Conservation (phyloP, 2,113 vertebrate species). For the Cyphomyrus discorhynchus region DNA sequence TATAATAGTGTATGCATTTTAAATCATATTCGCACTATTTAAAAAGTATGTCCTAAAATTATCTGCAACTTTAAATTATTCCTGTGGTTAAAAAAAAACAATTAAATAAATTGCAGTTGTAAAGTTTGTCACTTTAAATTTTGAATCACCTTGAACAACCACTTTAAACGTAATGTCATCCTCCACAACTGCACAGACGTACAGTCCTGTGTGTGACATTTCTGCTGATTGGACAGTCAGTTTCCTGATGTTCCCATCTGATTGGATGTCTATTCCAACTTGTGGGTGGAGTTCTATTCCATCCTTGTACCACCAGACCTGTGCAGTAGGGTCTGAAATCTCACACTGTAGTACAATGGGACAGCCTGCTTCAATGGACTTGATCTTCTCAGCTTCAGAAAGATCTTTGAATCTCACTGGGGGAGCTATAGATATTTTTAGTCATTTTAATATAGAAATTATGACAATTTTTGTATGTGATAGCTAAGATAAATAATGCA, state of each 20-base stretch:
- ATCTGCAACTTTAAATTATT: neutral
- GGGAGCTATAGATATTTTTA: slow-evolving; percentile 2
- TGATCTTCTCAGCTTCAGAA: slow-evolving; percentile 3
- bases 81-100: neutral
- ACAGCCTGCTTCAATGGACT: neutral
- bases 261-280: neutral
- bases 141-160: neutral
- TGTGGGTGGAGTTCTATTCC: neutral
- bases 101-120: neutral
- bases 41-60: neutral
- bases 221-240: slow-evolving; percentile 1
- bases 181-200: neutral
- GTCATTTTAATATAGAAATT: neutral
- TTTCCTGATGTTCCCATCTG: neutral
- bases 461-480: neutral
- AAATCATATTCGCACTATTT: neutral
- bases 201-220: neutral
- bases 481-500: neutral
- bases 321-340: neutral
- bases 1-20: neutral
- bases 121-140: neutral
- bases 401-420: neutral
- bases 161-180: neutral
- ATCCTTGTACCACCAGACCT: slow-evolving; percentile 3
- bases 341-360: slow-evolving; percentile 1